Base-by-base conservation (phyloP, 2,888 invertebrate species). In the Scrobipalpa atriplicella region DNA sequence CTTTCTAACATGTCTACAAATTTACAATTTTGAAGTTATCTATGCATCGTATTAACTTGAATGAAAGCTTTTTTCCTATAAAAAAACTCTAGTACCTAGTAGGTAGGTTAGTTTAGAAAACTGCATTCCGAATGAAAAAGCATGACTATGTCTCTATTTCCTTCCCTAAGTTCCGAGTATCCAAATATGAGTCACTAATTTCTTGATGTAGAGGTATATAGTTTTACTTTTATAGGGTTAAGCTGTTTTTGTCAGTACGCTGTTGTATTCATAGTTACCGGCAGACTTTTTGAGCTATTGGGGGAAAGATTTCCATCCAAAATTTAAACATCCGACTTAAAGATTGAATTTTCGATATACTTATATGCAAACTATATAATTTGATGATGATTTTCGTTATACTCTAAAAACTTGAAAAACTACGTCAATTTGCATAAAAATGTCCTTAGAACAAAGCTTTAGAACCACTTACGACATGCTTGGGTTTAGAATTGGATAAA, bases 21-120 rank as follows among this genome's bases (percentile, higher is more conserved):
- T 56, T 58, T 58, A 69, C 67, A 51, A 64, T 69, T 69, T 70
- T 41, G 67, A 62, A 68, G 73, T 73, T 73, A 69, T 73, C 68
- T 76, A 77, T 72, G 77, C 76, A 73, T 74, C 68, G 69, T 71
- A 74, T 73, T 77, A 79, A 79, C 78, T 63, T 62, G 66, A 66
- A 66, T 66, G 66, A 29, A 56, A 56, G 54, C 54, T 56, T 62
- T 63, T 63, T 29, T 66, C 9, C 16, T 39, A n/a, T 29, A 54
- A 60, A 36, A n/a, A 5, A 60, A 10, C 16, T 61, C 36, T n/a
- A 38, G 16, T 13, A n/a, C n/a, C n/a, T n/a, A 21, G 29, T 51
- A 66, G 62, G 66, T 54, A 63, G 47, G 63, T n/a, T 66, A 66
- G 54, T 66, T 29, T 39, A 47, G 39, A 11, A 29, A 29, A 29